These are phyloP conservation scores for Sciurus carolinensis DNA, from an alignment of 2,797 vertebrate genomes.

Conservation along the genomic window DNA sequence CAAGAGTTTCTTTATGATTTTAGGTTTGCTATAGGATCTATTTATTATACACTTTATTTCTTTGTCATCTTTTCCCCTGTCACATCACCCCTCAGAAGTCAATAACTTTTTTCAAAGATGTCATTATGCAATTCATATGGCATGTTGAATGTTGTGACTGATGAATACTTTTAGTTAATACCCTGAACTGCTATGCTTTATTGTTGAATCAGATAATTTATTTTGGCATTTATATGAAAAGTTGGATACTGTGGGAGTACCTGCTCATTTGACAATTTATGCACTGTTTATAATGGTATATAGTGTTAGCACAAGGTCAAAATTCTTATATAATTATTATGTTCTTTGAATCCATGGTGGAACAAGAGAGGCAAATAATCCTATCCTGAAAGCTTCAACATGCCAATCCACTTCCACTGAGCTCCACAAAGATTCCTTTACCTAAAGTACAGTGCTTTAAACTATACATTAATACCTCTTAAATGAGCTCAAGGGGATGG, in stretches of 20 bases:
- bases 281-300: conserved; percentile 19
- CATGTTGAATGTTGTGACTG: conserved; percentile 38
- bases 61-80: conserved; percentile 77
- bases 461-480: not conserved
- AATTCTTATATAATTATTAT: conserved; percentile 34
- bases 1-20: conserved; percentile 79
- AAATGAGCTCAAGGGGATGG: not conserved
- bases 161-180: conserved; percentile 68
- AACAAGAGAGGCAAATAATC: not conserved
- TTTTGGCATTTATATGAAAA: conserved; percentile 60
- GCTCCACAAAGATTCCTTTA: not conserved
- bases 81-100: conserved; percentile 69
- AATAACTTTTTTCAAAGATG: conserved; percentile 69
- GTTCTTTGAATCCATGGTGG: not conserved
- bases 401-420: not conserved
- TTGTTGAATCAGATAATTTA: conserved; percentile 61
- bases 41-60: conserved; percentile 77
- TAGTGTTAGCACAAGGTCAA: conserved; percentile 33
- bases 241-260: not conserved
- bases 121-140: conserved; percentile 53
- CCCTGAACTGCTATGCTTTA: conserved; percentile 54
- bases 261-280: conserved; percentile 51
- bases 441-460: not conserved
- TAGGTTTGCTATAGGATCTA: conserved; percentile 74
- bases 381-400: not conserved